Evolutionary conservation across 2,888 invertebrate species (phyloP), one percentile per base, ranked within the genome.

Genomic region (Creontiades dilutus): DNA sequence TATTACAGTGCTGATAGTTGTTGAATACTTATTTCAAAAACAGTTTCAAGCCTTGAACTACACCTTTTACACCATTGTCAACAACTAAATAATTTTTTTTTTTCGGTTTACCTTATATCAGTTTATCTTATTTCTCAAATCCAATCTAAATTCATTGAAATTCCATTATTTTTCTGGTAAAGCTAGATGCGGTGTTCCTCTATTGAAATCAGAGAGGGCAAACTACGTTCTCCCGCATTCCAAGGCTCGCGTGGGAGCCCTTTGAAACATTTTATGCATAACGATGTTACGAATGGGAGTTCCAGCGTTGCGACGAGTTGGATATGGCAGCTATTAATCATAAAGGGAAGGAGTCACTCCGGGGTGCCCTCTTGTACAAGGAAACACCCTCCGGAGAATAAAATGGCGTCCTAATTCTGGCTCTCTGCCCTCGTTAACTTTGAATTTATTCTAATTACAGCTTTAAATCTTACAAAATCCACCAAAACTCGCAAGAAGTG

Each of bases 201-300:
- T 7, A 68, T 68, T 68, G 68, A 68, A 68, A 68, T 68, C 68
- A 68, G 23, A 68, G 19, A 12, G 23, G 27, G 61, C 2, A 68
- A 23, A 68, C 11, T 23, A 68, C 68, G 23, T 5, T 68, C 57
- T n/a, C 14, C 57, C 57, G 57, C 57, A n/a, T 16, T 0, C 5
- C n/a, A 37, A 37, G n/a, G 1, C 57, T 16, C 68, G 23, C 19
- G n/a, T 61, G 61, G n/a, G 9, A 61, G 11, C 27, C 68, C 11
- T 68, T 68, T 23, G 23, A 19, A 68, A 68, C 68, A 68, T 68
- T 52, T 68, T 68, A 68, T 68, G 68, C 68, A 68, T 68, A 68
- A 68, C 68, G 68, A 68, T 68, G 68, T 68, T 23, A 68, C 68
- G 27, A 68, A 68, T 68, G 68, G 68, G 68, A 68, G 27, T 68